Percentiles rank a stretch among this genome's conserved stretches.
phyloP scores from a whole-genome alignment of 2,888 invertebrate species.

The Eurytoma californica region DNA sequence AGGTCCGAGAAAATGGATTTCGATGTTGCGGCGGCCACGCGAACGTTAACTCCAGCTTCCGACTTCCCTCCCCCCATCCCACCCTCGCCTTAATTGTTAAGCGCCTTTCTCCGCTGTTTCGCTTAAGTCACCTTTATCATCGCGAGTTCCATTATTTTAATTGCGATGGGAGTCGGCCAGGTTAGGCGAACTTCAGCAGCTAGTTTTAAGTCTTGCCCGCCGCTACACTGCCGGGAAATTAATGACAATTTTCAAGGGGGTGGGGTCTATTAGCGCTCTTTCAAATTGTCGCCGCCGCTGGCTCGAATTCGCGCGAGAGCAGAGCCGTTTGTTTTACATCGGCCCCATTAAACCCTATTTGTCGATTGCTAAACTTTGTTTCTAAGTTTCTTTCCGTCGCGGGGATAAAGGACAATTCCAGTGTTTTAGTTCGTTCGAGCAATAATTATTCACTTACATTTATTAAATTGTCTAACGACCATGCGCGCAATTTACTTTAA shows the following conservation, averaged over 20 bases:
- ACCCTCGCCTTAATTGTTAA: slow-evolving; percentile 30
- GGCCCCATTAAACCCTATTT: too few relatives aligned
- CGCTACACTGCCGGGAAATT: slow-evolving; percentile 11
- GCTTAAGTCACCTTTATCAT: slow-evolving; percentile 46
- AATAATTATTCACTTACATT: too few relatives aligned
- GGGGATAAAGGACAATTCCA: too few relatives aligned
- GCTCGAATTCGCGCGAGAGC: slow-evolving; percentile 2
- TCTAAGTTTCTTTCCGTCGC: too few relatives aligned
- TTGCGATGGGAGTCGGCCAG: slow-evolving; percentile 32
- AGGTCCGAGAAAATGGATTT: slow-evolving; percentile 44
- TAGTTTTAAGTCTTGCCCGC: slow-evolving; percentile 26
- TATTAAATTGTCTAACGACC: too few relatives aligned
- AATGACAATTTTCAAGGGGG: slow-evolving; percentile 44
- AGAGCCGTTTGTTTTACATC: too few relatives aligned
- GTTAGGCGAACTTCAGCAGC: slow-evolving; percentile 29
- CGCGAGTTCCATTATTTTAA: slow-evolving; percentile 49
- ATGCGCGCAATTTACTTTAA: too few relatives aligned
- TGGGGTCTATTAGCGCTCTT: slow-evolving; percentile 39
- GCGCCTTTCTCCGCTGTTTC: slow-evolving; percentile 40
- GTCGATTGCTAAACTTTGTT: too few relatives aligned
- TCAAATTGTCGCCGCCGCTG: slow-evolving; percentile 28
- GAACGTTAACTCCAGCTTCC: background rate
- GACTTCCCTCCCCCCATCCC: too few relatives aligned
- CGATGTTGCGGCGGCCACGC: slow-evolving; percentile 27
- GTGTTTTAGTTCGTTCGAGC: too few relatives aligned